Percentiles rank a stretch among this genome's conserved stretches.
phyloP scores from a whole-genome alignment of 2,113 vertebrate species.

The Seriola quinqueradiata region DNA sequence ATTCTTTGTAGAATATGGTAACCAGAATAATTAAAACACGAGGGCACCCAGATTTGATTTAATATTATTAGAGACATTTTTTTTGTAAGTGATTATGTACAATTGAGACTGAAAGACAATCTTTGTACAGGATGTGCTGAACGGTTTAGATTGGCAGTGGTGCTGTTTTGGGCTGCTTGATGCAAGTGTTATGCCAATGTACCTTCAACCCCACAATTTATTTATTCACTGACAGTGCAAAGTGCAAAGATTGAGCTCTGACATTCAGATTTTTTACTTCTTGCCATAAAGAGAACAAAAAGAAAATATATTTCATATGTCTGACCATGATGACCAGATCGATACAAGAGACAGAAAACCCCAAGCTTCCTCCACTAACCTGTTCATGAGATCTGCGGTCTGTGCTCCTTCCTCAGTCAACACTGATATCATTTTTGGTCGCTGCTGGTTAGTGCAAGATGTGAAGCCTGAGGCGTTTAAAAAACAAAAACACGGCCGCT shows the following conservation, averaged over 20 bases:
- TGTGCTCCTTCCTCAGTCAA: background rate
- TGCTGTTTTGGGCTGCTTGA: background rate
- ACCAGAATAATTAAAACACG: background rate
- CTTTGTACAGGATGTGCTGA: constrained; percentile 59
- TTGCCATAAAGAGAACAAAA: background rate
- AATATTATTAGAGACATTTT: background rate
- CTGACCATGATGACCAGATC: background rate
- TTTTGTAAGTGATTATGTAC: background rate
- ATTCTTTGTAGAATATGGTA: background rate
- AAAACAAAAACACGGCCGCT: background rate
- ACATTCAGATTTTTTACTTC: background rate
- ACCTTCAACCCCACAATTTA: background rate
- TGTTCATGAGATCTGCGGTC: background rate
- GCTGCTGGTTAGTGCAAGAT: background rate
- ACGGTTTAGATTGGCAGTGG: constrained; percentile 17
- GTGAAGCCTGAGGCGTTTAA: background rate
- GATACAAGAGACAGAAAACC: background rate
- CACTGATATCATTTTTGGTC: background rate
- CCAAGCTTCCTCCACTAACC: constrained; percentile 48
- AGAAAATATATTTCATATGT: background rate
- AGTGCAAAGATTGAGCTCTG: background rate
- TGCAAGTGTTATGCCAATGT: background rate
- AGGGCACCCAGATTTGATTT: background rate
- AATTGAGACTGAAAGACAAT: background rate
- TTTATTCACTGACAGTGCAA: background rate